Conservation (phyloP, 2,797 vertebrate species). For the Apogon talboti region DNA sequence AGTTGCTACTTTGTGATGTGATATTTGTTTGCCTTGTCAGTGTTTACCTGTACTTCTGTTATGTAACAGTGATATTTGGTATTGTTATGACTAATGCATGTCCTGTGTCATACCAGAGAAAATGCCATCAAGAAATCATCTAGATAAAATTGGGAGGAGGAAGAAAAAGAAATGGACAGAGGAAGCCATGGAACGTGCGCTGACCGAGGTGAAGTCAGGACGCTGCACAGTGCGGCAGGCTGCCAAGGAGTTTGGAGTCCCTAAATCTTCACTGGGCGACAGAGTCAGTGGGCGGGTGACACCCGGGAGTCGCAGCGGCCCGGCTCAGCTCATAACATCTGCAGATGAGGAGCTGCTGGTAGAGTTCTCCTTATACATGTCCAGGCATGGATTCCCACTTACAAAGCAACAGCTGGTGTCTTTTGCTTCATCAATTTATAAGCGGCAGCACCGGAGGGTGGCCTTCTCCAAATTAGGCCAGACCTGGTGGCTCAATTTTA, state of each 20-base stretch:
- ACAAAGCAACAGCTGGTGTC: conserved; percentile 80
- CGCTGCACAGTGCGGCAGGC: conserved; percentile 75
- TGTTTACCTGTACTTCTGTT: background rate
- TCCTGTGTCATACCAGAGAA: conserved; percentile 35
- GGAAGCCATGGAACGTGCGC: conserved; percentile 73
- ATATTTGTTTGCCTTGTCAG: background rate
- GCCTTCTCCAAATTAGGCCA: conserved; percentile 79
- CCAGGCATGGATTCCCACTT: conserved; percentile 77
- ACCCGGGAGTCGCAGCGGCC: conserved; percentile 77
- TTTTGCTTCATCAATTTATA: conserved; percentile 78
- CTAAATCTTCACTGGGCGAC: conserved; percentile 79
- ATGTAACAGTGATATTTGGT: background rate
- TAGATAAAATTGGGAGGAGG: conserved; percentile 75
- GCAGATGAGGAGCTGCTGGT: conserved; percentile 75
- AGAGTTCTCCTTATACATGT: conserved; percentile 76
- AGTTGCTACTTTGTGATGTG: background rate
- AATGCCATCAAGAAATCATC: conserved; percentile 79
- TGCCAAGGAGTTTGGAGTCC: conserved; percentile 77
- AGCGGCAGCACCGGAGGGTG: conserved; percentile 76
- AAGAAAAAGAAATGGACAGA: conserved; percentile 81
- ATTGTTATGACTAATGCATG: conserved; percentile 1
- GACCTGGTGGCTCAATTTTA: conserved; percentile 82
- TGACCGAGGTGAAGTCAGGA: conserved; percentile 74
- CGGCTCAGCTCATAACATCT: conserved; percentile 75
- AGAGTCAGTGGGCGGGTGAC: conserved; percentile 77